phyloP scores from a whole-genome alignment of 1,140 invertebrate genomes.

The Heliconius nattereri region DNA sequence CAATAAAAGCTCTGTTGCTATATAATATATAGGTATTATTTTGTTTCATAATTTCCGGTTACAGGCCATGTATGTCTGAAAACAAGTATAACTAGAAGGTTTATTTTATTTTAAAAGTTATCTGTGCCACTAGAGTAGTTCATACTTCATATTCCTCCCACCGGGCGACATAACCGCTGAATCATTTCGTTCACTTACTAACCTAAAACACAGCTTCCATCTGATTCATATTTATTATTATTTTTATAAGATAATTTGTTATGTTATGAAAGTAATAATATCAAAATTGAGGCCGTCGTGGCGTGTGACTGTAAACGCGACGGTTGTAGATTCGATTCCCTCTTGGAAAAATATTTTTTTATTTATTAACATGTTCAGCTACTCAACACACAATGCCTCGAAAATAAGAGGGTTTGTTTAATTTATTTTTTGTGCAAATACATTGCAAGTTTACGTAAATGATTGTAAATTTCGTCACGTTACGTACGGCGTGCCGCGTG shows the following conservation, averaged over 20 bases:
- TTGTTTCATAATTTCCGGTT: neutral
- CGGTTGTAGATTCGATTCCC: no score
- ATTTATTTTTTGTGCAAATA: constrained; percentile 9
- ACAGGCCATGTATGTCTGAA: neutral
- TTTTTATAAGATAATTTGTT: neutral
- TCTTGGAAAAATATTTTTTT: no score
- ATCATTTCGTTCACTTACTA: constrained; percentile 3
- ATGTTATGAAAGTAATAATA: no score
- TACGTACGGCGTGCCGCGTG: constrained; percentile 35
- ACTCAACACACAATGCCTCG: no score
- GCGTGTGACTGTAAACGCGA: no score
- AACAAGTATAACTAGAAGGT: neutral
- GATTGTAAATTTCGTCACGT: constrained; percentile 44
- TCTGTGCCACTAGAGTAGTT: constrained; percentile 17
- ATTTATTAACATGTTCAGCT: no score
- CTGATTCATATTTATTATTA: constrained; percentile 8
- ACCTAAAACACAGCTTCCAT: neutral
- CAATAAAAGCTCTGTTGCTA: neutral
- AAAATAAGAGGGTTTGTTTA: neutral
- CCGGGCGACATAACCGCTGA: neutral
- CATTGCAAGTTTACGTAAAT: constrained; percentile 4
- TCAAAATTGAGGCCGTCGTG: no score
- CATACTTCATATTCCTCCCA: constrained; percentile 6
- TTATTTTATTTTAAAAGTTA: neutral
- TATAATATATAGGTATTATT: neutral